Base-by-base conservation (phyloP, 1,140 invertebrate species). In the Periplaneta americana region DNA sequence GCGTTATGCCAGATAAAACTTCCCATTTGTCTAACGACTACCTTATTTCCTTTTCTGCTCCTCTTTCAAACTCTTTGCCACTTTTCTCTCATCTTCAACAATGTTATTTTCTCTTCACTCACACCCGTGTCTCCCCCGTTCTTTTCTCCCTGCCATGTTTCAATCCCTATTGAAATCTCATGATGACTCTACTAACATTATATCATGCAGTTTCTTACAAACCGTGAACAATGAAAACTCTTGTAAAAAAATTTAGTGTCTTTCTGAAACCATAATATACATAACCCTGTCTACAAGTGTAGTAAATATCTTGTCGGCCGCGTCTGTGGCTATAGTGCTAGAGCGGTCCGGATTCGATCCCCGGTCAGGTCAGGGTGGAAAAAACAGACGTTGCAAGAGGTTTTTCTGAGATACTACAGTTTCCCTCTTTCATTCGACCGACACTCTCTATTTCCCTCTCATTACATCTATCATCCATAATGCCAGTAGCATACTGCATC, bases 11-110 rank as follows among this genome's bases (percentile, higher is more conserved):
- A 34, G 32, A 77, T 34, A 77, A 77, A 77, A 33, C 75, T 36
- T 77, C 33, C 31, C 75, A 77, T 77, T 34, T 77, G 75, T 77
- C 75, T 77, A 34, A 34, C 75, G 33, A 77, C 75, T 36, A 36
- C 35, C 75, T 77, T 77, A 36, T 36, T 34, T 77, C 75, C 35
- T 22, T 77, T 36, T 34, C 32, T 77, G 28, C 75, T 77, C 22
- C 75, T 36, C 48, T 8, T 28, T 66, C 22, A 66, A 66, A 28
- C 48, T 66, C 48, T n/a, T n/a, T 66, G 48, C 48, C 35, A 77
- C 75, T 36, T 33, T 77, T 34, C 75, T 77, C 75, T 66, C 48
- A 66, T 66, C 48, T 66, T 66, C 48, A 48, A 4, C n/a, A 4
- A 66, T 66, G 48, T 66, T n/a, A 66, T 66, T 66, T 66, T 66